These are phyloP conservation scores for Ostrea edulis DNA, from an alignment of 1,140 invertebrate genomes.

Conservation along the genomic window DNA sequence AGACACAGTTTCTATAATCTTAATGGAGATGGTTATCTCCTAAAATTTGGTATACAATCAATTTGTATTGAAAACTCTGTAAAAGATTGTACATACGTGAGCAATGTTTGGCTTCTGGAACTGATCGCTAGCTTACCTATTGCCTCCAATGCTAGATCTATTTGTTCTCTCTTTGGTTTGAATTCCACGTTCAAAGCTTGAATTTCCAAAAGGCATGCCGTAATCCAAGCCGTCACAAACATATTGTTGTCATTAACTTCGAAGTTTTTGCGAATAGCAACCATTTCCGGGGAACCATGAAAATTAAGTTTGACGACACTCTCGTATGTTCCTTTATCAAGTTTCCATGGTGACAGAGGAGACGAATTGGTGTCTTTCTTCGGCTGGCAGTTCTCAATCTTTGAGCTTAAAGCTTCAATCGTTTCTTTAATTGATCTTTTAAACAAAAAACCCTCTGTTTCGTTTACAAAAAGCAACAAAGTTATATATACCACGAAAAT, in stretches of 20 bases:
- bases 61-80: too few relatives aligned
- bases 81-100: slow-evolving; percentile 3
- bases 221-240: slow-evolving; percentile 72
- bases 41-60: too few relatives aligned
- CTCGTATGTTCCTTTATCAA: slow-evolving; percentile 64
- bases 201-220: slow-evolving; percentile 64
- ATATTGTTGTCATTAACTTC: slow-evolving; percentile 73
- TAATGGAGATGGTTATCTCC: too few relatives aligned
- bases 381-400: slow-evolving; percentile 49
- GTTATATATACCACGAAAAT: background rate
- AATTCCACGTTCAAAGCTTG: slow-evolving; percentile 65
- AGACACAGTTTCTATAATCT: too few relatives aligned
- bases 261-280: slow-evolving; percentile 57
- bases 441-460: background rate
- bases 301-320: slow-evolving; percentile 68
- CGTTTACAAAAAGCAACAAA: background rate
- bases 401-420: background rate
- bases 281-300: slow-evolving; percentile 59
- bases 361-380: slow-evolving; percentile 51
- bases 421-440: slow-evolving; percentile 27
- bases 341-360: slow-evolving; percentile 63
- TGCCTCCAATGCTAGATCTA: slow-evolving; percentile 48
- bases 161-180: slow-evolving; percentile 61
- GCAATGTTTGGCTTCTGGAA: background rate
- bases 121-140: slow-evolving; percentile 52